Percentiles rank a stretch among this genome's conserved stretches.
Conservation (phyloP, 2,113 vertebrate genomes). For the Leucoraja erinaceus region DNA sequence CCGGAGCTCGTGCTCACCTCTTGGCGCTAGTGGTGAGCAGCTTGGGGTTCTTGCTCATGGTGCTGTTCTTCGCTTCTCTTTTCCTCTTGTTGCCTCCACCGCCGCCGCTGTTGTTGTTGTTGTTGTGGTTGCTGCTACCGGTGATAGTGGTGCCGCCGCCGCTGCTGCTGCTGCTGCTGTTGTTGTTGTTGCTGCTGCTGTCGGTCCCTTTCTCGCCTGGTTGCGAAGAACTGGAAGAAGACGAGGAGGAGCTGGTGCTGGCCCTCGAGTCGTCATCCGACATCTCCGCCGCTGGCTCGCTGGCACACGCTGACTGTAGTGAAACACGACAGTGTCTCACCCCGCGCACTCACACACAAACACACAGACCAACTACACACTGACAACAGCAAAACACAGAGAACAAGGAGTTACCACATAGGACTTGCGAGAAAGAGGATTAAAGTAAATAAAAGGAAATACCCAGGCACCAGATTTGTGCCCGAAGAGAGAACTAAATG, state of each 20-base stretch:
- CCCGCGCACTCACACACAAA: slow-evolving; percentile 46
- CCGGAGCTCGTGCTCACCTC: slow-evolving; percentile 60
- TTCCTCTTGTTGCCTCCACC: slow-evolving; percentile 72
- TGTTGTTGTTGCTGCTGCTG: slow-evolving; percentile 48
- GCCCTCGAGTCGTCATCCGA: slow-evolving; percentile 98
- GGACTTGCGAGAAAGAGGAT: background rate
- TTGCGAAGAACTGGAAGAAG: slow-evolving; percentile 69
- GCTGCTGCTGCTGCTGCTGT: background rate
- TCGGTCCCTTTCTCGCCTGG: slow-evolving; percentile 65
- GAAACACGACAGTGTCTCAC: slow-evolving; percentile 24
- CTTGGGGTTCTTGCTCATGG: slow-evolving; percentile 96
- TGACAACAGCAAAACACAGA: background rate
- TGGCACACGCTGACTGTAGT: background rate
- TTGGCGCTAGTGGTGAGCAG: slow-evolving; percentile 93
- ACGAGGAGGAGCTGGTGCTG: slow-evolving; percentile 89
- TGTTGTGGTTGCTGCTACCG: background rate
- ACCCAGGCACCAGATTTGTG: background rate
- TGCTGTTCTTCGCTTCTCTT: slow-evolving; percentile 68
- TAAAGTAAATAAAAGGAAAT: background rate
- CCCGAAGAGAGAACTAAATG: background rate
- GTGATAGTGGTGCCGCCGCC: no score
- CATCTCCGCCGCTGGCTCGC: slow-evolving; percentile 70
- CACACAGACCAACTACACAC: slow-evolving; percentile 41
- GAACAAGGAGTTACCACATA: background rate
- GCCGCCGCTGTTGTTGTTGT: background rate